Base-by-base conservation (phyloP, 1,140 invertebrate species). In the Potamilus streckersoni region DNA sequence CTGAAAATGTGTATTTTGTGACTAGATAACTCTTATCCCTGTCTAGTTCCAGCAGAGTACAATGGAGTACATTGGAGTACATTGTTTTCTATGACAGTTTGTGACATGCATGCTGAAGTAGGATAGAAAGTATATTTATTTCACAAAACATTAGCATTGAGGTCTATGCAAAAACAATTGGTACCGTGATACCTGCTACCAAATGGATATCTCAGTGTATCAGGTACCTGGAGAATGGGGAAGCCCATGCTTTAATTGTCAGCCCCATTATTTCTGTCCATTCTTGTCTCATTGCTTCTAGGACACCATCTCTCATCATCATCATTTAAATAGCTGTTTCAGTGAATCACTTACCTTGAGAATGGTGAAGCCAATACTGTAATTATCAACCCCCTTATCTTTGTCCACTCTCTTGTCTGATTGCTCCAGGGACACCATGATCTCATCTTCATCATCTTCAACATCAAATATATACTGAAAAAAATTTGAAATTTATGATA, bases 241-340 rank as follows among this genome's bases (percentile, higher is more conserved):
- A 98, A 98, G 61, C 97, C 98, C 80, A 99, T 95, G 17, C 96
- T 97, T n/a, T 98, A 92, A 86, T 95, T 96, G 85, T 98, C 97
- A 31, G 95, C 92, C 16, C 97, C 97, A 87, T 95, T 93, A 49
- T 49, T 11, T 11, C 6, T 49, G 85, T 94, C 93, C 5, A 96
- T 94, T 84, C 77, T 96, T 92, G 91, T 99, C 98, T 81, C 92
- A 92, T 82, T 94, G 93, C 87, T 92, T 97, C 97, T 84, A 70
- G 4, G 86, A 86, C 1, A 86, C 65, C 78, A 87, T 61, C 0
- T 49, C 59, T 88, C 85, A n/a, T 84, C 80, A 60, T 85, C 79
- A 27, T 83, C 38, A 6, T 49, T 11, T 8, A 49, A 49, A 49
- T 8, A 49, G 38, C 38, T 49, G 38, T 49, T 6, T 49, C 38